Evolutionary conservation across 1,140 invertebrate species (phyloP).

Genomic region (Adoxophyes honmai): DNA sequence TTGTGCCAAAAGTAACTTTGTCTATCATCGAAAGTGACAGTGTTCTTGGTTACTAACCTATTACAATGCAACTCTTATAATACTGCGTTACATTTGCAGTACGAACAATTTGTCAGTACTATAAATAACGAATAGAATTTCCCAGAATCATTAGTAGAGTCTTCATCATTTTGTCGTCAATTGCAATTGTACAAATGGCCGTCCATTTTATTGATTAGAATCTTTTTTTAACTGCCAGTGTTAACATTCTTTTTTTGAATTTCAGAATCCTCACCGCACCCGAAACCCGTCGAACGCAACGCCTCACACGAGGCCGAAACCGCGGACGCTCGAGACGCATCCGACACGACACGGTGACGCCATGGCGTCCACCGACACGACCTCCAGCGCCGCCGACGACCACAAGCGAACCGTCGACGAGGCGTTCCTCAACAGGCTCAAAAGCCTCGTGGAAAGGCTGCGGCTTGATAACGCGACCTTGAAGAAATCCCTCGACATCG

Average conservation of each 20-base stretch:
- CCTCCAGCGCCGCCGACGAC: slow-evolving; percentile 65
- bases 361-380: slow-evolving; percentile 73
- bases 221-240: too few relatives aligned
- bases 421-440: slow-evolving; percentile 68
- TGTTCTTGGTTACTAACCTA: too few relatives aligned
- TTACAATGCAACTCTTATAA: too few relatives aligned
- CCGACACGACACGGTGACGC: slow-evolving; percentile 54
- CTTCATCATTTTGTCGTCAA: too few relatives aligned
- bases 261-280: slow-evolving; percentile 46
- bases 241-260: slow-evolving; percentile 12
- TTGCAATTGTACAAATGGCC: too few relatives aligned
- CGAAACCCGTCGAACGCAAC: slow-evolving; percentile 30
- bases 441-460: slow-evolving; percentile 69
- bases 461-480: slow-evolving; percentile 70
- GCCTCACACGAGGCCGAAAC: slow-evolving; percentile 50
- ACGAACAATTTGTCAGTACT: too few relatives aligned
- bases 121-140: too few relatives aligned
- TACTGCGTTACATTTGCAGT: too few relatives aligned
- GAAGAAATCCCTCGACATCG: slow-evolving; percentile 73
- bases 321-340: slow-evolving; percentile 61
- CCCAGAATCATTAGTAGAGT: too few relatives aligned
- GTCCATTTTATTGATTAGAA: too few relatives aligned
- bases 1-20: too few relatives aligned
- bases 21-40: too few relatives aligned
- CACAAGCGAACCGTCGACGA: slow-evolving; percentile 71